Base-by-base conservation (phyloP, 2,888 invertebrate species). In the Drosophila nr. medialis region DNA sequence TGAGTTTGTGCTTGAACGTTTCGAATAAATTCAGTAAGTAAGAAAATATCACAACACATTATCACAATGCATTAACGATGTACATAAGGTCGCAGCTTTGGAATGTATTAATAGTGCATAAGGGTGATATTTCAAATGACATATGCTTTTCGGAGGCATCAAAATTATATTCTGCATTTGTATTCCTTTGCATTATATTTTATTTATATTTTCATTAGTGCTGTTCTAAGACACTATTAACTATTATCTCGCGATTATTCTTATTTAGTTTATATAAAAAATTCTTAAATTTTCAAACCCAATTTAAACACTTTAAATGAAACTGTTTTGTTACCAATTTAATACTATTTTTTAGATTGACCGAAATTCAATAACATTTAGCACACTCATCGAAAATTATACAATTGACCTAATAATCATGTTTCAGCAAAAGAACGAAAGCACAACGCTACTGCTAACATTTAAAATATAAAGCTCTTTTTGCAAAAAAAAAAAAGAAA, bases 351-450 rank as follows among this genome's bases (percentile, higher is more conserved):
- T 24, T 15, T 18, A 18, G 13, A 24, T 24, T 27, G 10, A 58
- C 34, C 40, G 40, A 21, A 49, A 27, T 53, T 72, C 29, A 53
- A 56, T n/a, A 64, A 59, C 27, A 54, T 38, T 29, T 8, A 30
- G 4, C 40, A 30, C 56, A 56, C 42, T 42, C 38, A 61, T 58
- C 27, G 38, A 74, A 58, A 55, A 67, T 63, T 56, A 68, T 54
- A 75, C 75, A 74, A 74, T 73, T 50, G 40, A 63, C 74, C 60
- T 51, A 60, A 74, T 60, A 49, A 38, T 32, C 40, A 61, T 38
- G 61, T 42, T 50, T 62, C 42, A 56, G 64, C 76, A 56, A 49
- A 56, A 27, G 54, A 69, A 38, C 49, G 56, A 54, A 69, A 75
- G 60, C 63, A 42, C 63, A 74, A 68, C 60, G 60, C 45, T 42